A percentile compares a stretch with the other conserved stretches of the same genome.
These are phyloP conservation scores for Drosophila sordidula DNA, from an alignment of 2,888 invertebrate genomes.

Conservation along the genomic window DNA sequence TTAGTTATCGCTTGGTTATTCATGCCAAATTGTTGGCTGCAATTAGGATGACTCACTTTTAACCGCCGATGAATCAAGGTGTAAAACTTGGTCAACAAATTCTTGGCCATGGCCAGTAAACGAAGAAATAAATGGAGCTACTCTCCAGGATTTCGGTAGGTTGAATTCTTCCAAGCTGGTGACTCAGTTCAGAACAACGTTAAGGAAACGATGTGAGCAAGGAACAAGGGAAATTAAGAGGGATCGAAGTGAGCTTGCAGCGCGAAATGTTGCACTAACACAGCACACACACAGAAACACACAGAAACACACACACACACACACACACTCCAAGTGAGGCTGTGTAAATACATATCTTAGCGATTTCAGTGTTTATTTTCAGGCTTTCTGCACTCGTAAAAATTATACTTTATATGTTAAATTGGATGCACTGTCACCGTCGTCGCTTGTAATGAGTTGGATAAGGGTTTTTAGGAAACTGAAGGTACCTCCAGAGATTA, in stretches of 20 bases:
- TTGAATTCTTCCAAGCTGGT: slow-evolving; percentile 18
- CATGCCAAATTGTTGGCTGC: slow-evolving; percentile 17
- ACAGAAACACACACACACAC: slow-evolving; percentile 16
- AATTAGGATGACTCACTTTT: slow-evolving; percentile 48
- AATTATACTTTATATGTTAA: slow-evolving; percentile 65
- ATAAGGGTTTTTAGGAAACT: slow-evolving; percentile 10
- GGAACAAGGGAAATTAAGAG: slow-evolving; percentile 7
- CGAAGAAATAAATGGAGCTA: slow-evolving; percentile 4
- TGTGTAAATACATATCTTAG: slow-evolving; percentile 48
- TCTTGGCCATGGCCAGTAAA: neutral
- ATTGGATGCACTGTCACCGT: slow-evolving; percentile 47
- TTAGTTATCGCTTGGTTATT: slow-evolving; percentile 24
- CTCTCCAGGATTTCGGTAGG: slow-evolving; percentile 20
- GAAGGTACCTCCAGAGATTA: slow-evolving; percentile 50
- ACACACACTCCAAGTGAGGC: slow-evolving; percentile 22
- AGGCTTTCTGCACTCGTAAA: slow-evolving; percentile 65
- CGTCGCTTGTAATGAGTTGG: slow-evolving; percentile 60
- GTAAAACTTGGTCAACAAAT: neutral
- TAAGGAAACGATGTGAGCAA: slow-evolving; percentile 58
- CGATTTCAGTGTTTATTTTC: slow-evolving; percentile 45
- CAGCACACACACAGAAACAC: slow-evolving; percentile 19
- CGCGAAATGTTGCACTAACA: slow-evolving; percentile 69
- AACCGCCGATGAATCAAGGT: slow-evolving; percentile 14
- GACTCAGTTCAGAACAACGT: slow-evolving; percentile 70
- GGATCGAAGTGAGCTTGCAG: slow-evolving; percentile 47